Evolutionary conservation across 1,140 invertebrate species (phyloP), one percentile per base, ranked within the genome.

Genomic region (Mercenaria mercenaria): DNA sequence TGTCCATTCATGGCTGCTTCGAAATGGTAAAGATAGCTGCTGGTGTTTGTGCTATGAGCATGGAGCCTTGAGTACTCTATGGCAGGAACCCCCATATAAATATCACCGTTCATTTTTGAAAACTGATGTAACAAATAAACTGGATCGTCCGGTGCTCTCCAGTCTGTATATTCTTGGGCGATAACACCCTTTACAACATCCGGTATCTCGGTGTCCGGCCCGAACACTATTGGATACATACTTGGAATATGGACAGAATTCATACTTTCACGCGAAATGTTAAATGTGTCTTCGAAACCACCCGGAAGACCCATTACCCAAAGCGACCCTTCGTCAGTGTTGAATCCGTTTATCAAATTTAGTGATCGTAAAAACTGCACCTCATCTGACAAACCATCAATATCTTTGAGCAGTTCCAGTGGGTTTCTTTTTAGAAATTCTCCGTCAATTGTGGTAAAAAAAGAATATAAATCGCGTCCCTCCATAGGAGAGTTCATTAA

Each of bases 401-500:
- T n/a, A 20, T 50, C 20, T 64, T 41, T 26, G 41, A 15, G 11
- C 8, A 61, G n/a, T 11, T 86, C 69, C 2, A 10, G 13, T 32
- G 72, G 69, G 37, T 23, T 39, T 0, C 23, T 15, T n/a, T 43
- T 74, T 10, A 86, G 13, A 41, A 76, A 86, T 18, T 76, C 67
- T 0, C 50, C 50, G 37, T 86, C 84, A 23, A 86, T 59, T 34
- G 72, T 50, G 84, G 84, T 18, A 29, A 39, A 72, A 69, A 84
- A 23, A 41, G 43, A 29, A 64, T 29, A 13, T 32, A n/a, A n/a
- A n/a, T n/a, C n/a, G n/a, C n/a, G n/a, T n/a, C n/a, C n/a, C n/a
- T n/a, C 20, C 56, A n/a, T 23, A 0, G 76, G 11, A 15, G n/a
- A 20, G 1, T 1, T 61, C 59, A 29, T 61, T 61, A 23, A 61